Percentiles rank a stretch among this genome's conserved stretches.
These are phyloP conservation scores for Machaerirhynchus nigripectus DNA, from an alignment of 2,113 vertebrate genomes.

Conservation along the genomic window DNA sequence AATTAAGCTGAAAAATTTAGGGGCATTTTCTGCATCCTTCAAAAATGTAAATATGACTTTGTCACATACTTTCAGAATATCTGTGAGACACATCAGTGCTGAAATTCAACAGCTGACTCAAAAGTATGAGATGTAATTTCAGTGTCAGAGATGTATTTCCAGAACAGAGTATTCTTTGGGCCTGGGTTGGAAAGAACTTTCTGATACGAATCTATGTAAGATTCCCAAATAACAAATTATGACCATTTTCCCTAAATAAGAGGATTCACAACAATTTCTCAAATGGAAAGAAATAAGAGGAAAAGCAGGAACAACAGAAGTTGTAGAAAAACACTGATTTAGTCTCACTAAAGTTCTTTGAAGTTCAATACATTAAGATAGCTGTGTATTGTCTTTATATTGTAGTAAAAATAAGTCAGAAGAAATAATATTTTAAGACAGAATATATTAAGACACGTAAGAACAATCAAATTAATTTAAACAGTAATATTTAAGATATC, in stretches of 20 bases:
- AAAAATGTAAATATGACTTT: not conserved
- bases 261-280: not conserved
- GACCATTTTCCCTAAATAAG: not conserved
- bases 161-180: not conserved
- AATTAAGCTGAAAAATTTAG: not conserved
- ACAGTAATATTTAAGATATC: not conserved
- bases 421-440: not conserved
- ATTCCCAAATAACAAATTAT: not conserved
- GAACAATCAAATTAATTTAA: not conserved
- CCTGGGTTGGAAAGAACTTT: not conserved
- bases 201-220: not conserved
- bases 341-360: not conserved
- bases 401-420: not conserved
- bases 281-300: not conserved
- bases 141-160: rapidly evolving
- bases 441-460: not conserved
- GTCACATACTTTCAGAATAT: not conserved
- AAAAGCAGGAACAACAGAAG: not conserved
- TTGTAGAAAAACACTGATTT: not conserved
- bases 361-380: not conserved
- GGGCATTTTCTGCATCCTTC: not conserved
- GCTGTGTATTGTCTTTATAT: not conserved
- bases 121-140: not conserved
- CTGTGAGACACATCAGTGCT: not conserved
- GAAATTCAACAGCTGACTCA: not conserved